These are phyloP conservation scores for Capitella teleta DNA, from an alignment of 1,140 invertebrate species.

Conservation along the genomic window DNA sequence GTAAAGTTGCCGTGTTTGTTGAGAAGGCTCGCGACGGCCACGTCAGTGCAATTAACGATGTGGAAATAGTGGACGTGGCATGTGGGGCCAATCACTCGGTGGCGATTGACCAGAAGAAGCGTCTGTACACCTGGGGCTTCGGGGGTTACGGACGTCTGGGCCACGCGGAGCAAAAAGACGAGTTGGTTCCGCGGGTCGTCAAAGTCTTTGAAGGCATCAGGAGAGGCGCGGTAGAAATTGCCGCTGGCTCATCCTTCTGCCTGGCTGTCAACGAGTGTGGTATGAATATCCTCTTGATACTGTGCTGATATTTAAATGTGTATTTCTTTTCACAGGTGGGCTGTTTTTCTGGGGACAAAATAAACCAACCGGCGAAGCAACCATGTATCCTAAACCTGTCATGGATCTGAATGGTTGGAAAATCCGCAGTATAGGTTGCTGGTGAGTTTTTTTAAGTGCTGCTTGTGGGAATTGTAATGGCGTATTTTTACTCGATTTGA, in stretches of 20 bases:
- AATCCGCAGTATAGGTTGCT: slow-evolving; percentile 65
- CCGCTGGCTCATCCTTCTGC: slow-evolving; percentile 75
- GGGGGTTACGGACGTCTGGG: slow-evolving; percentile 84
- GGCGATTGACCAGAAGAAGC: slow-evolving; percentile 68
- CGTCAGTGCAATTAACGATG: slow-evolving; percentile 67
- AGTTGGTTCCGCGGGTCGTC: slow-evolving; percentile 75
- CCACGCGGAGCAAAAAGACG: slow-evolving; percentile 82
- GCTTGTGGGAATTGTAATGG: not conserved
- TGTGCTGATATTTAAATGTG: too few relatives aligned
- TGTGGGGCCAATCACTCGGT: slow-evolving; percentile 84
- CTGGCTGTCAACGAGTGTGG: slow-evolving; percentile 71
- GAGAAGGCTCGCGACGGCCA: slow-evolving; percentile 81
- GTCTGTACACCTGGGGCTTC: slow-evolving; percentile 87
- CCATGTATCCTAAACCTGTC: slow-evolving; percentile 92
- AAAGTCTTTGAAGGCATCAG: slow-evolving; percentile 76
- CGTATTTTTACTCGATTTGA: slow-evolving; percentile 11
- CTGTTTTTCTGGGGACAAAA: slow-evolving; percentile 81
- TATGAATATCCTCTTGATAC: slow-evolving; percentile 30
- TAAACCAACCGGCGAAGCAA: slow-evolving; percentile 81
- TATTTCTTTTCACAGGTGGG: slow-evolving; percentile 24
- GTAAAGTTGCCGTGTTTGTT: slow-evolving; percentile 71
- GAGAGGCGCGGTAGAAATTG: slow-evolving; percentile 64
- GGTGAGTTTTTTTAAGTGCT: slow-evolving; percentile 17
- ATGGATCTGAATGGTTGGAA: slow-evolving; percentile 85
- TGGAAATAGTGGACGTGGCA: slow-evolving; percentile 76